These are phyloP conservation scores for Rhagonycha fulva DNA, from an alignment of 2,888 invertebrate genomes.

Conservation along the genomic window DNA sequence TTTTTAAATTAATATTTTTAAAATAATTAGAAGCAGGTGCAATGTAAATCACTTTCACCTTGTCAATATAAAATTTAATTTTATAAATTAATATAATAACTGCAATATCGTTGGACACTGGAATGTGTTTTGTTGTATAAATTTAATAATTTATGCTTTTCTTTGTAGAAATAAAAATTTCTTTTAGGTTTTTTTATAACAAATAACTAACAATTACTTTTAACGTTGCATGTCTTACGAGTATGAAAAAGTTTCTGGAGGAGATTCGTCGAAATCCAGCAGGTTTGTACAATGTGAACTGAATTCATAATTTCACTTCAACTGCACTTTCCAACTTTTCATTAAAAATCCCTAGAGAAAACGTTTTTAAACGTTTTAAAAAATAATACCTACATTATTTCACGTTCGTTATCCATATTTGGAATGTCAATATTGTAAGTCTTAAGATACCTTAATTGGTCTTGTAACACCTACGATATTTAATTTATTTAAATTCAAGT, in stretches of 20 bases:
- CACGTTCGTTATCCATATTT: background rate
- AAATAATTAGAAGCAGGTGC: background rate
- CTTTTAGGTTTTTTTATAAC: conserved; percentile 38
- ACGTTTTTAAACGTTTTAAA: background rate
- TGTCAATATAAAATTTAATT: background rate
- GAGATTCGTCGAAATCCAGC: conserved; percentile 61
- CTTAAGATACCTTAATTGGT: background rate
- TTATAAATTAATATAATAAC: background rate
- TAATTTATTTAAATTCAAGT: background rate
- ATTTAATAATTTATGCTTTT: background rate
- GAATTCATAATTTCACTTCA: background rate
- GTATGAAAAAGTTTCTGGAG: conserved; percentile 69
- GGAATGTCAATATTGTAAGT: background rate
- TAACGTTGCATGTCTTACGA: conserved; percentile 73
- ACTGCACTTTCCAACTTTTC: background rate
- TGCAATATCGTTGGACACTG: background rate
- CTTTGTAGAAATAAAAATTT: conserved; percentile 11
- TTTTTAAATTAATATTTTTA: background rate
- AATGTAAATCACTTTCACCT: background rate
- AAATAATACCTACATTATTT: no score
- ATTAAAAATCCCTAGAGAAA: background rate
- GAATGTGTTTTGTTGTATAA: background rate
- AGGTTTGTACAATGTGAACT: conserved; percentile 50
- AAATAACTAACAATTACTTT: conserved; percentile 44
- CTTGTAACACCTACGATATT: background rate